Base-by-base conservation (phyloP, 1,140 invertebrate species). In the Eubasilissa regina region DNA sequence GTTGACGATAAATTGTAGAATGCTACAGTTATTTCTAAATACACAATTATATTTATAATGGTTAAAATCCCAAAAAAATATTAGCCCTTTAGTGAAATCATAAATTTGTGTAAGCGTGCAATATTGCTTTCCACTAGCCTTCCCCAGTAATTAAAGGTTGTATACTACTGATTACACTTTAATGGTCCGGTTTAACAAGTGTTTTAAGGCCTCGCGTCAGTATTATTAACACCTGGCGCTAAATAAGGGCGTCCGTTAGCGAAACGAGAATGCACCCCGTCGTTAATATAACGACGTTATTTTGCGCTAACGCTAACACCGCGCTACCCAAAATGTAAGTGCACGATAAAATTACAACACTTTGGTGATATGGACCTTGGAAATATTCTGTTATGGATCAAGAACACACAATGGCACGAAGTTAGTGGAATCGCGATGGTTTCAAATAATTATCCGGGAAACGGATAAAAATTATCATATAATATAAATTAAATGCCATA, bases 171-270 rank as follows among this genome's bases (percentile, higher is more conserved):
- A 44, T 51, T 51, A 51, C 25, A 25, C 10, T 13, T 7, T 64
- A 25, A 43, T 43, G 19, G 19, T 64, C 60, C 19, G 60, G 19
- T 64, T 11, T 64, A 43, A 25, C 19, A 64, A 25, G 19, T 44
- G 35, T 10, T 9, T 9, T 19, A 9, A 58, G 35, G 19, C 64
- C 64, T 7, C 21, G 44, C 45, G 9, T 47, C 15, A 48, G 43
- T 68, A 68, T 68, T 68, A 48, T 68, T 68, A 68, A 68, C 64
- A 68, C 64, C 64, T 68, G 64, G 44, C 64, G 64, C 64, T 68
- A 68, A 68, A 45, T 68, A 68, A 68, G 64, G 15, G 44, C 64
- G 44, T 47, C 64, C 64, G 64, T 68, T 68, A 68, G 64, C 15
- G 64, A 17, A 68, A 68, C 43, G 44, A 68, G 64, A 68, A 68